Evolutionary conservation across 2,888 invertebrate genomes (phyloP), one percentile per base, ranked within the genome.

Genomic region (Merodon equestris): DNA sequence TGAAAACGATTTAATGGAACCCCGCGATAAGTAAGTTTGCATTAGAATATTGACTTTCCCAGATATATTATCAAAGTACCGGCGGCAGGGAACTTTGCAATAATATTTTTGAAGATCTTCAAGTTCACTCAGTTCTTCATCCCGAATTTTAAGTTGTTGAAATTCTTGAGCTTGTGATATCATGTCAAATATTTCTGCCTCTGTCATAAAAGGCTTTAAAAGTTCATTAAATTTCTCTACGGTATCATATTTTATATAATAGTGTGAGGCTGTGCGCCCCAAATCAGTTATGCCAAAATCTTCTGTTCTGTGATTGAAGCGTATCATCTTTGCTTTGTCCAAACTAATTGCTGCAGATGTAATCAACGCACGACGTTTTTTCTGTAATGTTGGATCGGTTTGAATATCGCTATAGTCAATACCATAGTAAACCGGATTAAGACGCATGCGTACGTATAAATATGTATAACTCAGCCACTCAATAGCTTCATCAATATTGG

Each of bases 381-480:
- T 90, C 81, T 94, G 94, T 72, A 99, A 89, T 84, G 92, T 92
- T 0, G 95, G 94, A 87, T 98, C 97, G 12, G 94, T 93, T 90
- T 93, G 89, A 9, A 92, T 89, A 48, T 92, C 92, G 1, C 87
- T 86, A 84, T 92, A 91, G n/a, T 91, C 90, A 18, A 93, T 90
- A 0, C 93, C 93, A 84, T 92, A 92, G 0, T 92, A 93, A 91
- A 93, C 91, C 2, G 97, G 97, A 91, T 99, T 99, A 61, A 95
- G 93, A 81, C 94, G 92, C 94, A 99, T 98, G 83, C 99, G 91
- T 4, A 98, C 96, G 88, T 94, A 97, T 27, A 99, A 90, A 87
- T 99, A 99, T 0, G 99, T 98, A 87, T 99, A 99, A 85, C 96
- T 97, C 19, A 99, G 90, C 99, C 99, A 99, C 87, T 97, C 95